These are phyloP conservation scores for Oscheius sp. DNA, from an alignment of 2,888 invertebrate genomes.

Conservation along the genomic window DNA sequence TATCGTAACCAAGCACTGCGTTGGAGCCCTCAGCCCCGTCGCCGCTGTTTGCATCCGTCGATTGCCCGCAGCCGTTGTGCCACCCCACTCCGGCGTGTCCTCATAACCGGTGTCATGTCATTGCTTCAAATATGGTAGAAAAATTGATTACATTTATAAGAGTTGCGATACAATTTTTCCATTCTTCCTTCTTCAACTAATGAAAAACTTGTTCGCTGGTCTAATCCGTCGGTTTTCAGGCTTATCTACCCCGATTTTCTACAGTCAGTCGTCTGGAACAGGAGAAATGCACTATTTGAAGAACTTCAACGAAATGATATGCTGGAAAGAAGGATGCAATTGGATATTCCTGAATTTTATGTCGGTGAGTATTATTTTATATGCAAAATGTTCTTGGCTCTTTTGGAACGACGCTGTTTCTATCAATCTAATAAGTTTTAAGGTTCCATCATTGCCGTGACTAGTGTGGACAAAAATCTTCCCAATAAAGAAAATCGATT, in stretches of 20 bases:
- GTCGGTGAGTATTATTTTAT: constrained; percentile 80
- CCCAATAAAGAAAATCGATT: constrained; percentile 80
- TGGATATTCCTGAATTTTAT: constrained; percentile 97
- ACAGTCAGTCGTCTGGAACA: constrained; percentile 68
- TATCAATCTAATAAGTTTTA: constrained; percentile 19
- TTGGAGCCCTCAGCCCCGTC: background rate
- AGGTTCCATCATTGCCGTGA: constrained; percentile 72
- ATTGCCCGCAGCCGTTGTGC: constrained; percentile 33
- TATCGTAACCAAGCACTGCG: constrained; percentile 32
- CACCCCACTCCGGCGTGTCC: constrained; percentile 10
- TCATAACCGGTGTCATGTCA: constrained; percentile 24
- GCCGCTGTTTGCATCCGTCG: constrained; percentile 30
- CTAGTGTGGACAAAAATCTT: constrained; percentile 65
- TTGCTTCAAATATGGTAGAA: background rate
- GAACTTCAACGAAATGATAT: constrained; percentile 91
- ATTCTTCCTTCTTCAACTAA: background rate
- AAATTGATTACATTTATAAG: background rate
- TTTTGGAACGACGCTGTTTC: background rate
- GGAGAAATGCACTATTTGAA: constrained; percentile 77
- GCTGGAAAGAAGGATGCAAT: constrained; percentile 84
- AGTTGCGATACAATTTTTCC: background rate
- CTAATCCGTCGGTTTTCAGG: constrained; percentile 39
- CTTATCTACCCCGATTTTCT: constrained; percentile 70
- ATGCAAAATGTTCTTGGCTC: background rate
- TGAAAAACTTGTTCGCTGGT: no score